These are phyloP conservation scores for Neosalanx taihuensis DNA, from an alignment of 2,797 vertebrate species.

Conservation along the genomic window DNA sequence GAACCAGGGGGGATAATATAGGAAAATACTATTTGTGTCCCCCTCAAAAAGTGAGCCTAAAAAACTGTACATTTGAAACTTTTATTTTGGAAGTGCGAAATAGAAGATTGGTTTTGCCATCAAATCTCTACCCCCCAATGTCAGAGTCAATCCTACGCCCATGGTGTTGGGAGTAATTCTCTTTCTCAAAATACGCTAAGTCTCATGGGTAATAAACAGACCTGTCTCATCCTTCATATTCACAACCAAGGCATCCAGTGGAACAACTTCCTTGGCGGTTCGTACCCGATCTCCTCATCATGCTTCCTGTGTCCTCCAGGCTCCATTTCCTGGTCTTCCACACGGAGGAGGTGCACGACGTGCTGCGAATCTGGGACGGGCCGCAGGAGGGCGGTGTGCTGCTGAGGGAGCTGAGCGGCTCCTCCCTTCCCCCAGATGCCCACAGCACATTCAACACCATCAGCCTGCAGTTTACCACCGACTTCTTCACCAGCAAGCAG, in stretches of 20 bases:
- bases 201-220: not conserved
- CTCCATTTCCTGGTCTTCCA: conserved; percentile 96
- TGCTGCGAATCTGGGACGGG: conserved; percentile 95
- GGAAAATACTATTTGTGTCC: too few relatives aligned
- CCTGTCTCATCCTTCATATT: not conserved
- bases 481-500: conserved; percentile 99
- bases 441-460: conserved; percentile 95
- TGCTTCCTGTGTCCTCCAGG: conserved; percentile 61
- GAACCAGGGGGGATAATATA: too few relatives aligned
- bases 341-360: conserved; percentile 94
- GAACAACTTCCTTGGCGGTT: too few relatives aligned
- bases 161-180: too few relatives aligned
- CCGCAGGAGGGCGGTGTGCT: conserved; percentile 92
- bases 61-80: too few relatives aligned
- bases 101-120: too few relatives aligned
- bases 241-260: too few relatives aligned
- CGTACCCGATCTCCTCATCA: not conserved
- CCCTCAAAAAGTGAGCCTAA: too few relatives aligned
- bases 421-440: conserved; percentile 79
- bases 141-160: too few relatives aligned
- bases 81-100: too few relatives aligned
- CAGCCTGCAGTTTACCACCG: conserved; percentile 94
- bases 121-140: too few relatives aligned
- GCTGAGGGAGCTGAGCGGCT: conserved; percentile 88
- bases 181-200: too few relatives aligned